Percentiles rank a stretch among this genome's conserved stretches.
phyloP scores from a whole-genome alignment of 2,888 invertebrate species.

The Epirrhoe alternata region DNA sequence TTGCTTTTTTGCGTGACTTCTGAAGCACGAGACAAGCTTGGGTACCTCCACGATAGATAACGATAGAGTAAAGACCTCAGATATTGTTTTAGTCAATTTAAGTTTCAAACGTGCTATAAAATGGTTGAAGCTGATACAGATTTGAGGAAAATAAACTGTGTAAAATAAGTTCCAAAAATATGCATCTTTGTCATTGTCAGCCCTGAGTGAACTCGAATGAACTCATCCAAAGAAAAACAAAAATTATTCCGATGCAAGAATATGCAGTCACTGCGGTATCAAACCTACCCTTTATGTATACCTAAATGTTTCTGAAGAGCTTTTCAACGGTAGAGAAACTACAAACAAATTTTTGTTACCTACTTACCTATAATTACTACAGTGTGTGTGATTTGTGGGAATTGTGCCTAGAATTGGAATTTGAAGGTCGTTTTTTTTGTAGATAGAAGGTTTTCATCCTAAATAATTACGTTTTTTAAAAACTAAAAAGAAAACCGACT shows the following conservation, averaged over 20 bases:
- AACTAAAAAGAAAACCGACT: too few species aligned
- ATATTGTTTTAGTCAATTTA: neutral
- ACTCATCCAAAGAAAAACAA: conserved; percentile 21
- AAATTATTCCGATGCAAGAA: conserved; percentile 11
- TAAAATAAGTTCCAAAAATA: conserved; percentile 15
- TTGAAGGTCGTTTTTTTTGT: neutral
- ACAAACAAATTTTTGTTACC: neutral
- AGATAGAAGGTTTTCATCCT: too few species aligned
- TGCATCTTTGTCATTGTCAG: conserved; percentile 18
- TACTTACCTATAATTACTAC: too few species aligned
- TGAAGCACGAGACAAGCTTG: neutral
- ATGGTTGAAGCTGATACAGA: neutral
- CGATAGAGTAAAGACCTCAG: too few species aligned
- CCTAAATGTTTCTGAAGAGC: too few species aligned
- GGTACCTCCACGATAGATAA: neutral
- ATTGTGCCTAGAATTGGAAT: too few species aligned
- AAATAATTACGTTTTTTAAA: too few species aligned
- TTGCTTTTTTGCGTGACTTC: neutral
- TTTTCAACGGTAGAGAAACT: too few species aligned
- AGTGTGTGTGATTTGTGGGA: too few species aligned
- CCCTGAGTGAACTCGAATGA: conserved; percentile 29
- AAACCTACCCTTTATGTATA: neutral
- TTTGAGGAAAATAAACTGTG: conserved; percentile 15
- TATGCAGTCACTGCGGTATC: conserved; percentile 3
- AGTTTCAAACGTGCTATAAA: neutral